phyloP scores from a whole-genome alignment of 2,113 vertebrate genomes.

The Festucalex cinctus region DNA sequence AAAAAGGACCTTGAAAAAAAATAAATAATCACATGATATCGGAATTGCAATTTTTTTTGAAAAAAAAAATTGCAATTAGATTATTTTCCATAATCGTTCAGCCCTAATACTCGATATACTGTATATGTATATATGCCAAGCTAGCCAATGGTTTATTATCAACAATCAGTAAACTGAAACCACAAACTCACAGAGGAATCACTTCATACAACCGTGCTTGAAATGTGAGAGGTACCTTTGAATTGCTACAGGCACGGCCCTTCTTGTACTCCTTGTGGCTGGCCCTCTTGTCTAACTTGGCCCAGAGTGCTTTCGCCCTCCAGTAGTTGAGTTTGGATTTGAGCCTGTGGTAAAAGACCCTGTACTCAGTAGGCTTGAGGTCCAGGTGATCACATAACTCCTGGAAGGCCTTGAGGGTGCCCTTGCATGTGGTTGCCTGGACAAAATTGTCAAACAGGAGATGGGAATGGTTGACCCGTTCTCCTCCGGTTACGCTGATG shows the following conservation, averaged over 20 bases:
- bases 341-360: slow-evolving; percentile 95
- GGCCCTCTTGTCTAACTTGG: slow-evolving; percentile 92
- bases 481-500: slow-evolving; percentile 50
- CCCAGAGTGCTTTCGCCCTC: slow-evolving; percentile 98
- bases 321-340: slow-evolving; percentile 98
- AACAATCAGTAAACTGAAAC: not conserved
- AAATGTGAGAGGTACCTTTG: slow-evolving; percentile 75
- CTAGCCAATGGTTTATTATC: not conserved
- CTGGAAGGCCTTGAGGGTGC: slow-evolving; percentile 93
- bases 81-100: too few relatives aligned
- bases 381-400: slow-evolving; percentile 93
- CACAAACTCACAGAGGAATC: too few relatives aligned
- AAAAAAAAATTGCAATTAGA: too few relatives aligned
- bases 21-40: too few relatives aligned
- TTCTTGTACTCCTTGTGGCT: slow-evolving; percentile 97
- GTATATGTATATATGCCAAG: not conserved
- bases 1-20: too few relatives aligned
- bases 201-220: not conserved
- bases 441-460: slow-evolving; percentile 92
- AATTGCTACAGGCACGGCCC: slow-evolving; percentile 88
- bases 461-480: slow-evolving; percentile 80
- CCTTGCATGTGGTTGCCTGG: slow-evolving; percentile 93
- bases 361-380: slow-evolving; percentile 86
- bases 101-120: too few relatives aligned
- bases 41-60: too few relatives aligned